Conservation (phyloP, 2,797 vertebrate genomes). For the Notolepis coatsorum region DNA sequence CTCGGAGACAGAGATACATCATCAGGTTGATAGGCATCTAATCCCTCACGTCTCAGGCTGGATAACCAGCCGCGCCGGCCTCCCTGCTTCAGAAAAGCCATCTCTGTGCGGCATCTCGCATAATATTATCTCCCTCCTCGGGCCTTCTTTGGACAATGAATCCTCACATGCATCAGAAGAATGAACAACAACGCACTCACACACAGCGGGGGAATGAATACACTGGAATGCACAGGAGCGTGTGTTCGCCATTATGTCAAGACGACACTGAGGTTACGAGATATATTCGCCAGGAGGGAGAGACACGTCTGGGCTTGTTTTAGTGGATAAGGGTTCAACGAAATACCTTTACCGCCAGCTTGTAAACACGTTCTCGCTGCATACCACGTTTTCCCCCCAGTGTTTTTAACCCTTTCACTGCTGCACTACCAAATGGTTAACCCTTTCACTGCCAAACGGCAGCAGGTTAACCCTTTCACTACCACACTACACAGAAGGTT, state of each 20-base stretch:
- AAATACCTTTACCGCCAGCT: too few species aligned
- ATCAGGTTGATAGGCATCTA: slow-evolving; percentile 20
- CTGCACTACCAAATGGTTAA: too few species aligned
- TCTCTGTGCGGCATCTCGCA: slow-evolving; percentile 15
- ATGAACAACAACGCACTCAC: slow-evolving; percentile 26
- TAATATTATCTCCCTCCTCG: slow-evolving; percentile 30
- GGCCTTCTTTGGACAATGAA: slow-evolving; percentile 36
- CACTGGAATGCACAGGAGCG: slow-evolving; percentile 3
- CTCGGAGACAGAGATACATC: slow-evolving; percentile 19
- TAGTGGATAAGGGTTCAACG: neutral
- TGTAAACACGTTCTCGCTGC: too few species aligned
- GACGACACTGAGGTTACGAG: neutral
- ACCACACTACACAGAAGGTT: too few species aligned
- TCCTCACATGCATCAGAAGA: slow-evolving; percentile 38
- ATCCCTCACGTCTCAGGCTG: slow-evolving; percentile 16
- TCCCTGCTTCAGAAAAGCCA: slow-evolving; percentile 23
- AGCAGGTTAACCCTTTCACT: too few species aligned
- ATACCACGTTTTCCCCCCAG: too few species aligned
- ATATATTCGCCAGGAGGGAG: slow-evolving; percentile 5
- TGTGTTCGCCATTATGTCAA: too few species aligned
- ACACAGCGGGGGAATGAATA: slow-evolving; percentile 26
- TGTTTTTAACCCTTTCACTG: too few species aligned
- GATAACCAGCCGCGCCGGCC: slow-evolving; percentile 17
- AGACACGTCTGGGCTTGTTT: slow-evolving; percentile 44
- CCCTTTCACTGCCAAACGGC: too few species aligned